These are phyloP conservation scores for Drosophila bifasciata DNA, from an alignment of 1,140 invertebrate genomes.

Conservation along the genomic window DNA sequence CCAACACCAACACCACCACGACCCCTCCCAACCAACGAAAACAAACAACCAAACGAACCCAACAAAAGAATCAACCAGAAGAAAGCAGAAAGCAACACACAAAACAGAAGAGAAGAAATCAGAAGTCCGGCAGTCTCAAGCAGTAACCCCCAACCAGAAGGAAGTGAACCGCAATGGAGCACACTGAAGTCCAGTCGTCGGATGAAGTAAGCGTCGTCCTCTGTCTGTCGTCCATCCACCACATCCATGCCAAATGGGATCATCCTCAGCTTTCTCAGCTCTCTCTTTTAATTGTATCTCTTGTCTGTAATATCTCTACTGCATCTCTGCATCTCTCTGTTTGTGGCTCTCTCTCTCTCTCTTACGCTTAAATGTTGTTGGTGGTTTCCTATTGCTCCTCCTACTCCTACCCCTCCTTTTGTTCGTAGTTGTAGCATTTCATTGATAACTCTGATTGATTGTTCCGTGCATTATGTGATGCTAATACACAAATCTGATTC, in stretches of 20 bases:
- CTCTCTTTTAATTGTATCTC: slow-evolving; percentile 30
- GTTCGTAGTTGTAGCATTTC: no score
- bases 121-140: no score
- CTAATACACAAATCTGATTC: not conserved
- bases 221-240: no score
- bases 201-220: slow-evolving; percentile 26
- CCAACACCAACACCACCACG: slow-evolving; percentile 29
- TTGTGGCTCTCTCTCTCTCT: slow-evolving; percentile 7
- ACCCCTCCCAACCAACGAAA: slow-evolving; percentile 18
- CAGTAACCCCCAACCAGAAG: not conserved
- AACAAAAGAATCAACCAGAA: slow-evolving; percentile 17
- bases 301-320: slow-evolving; percentile 34
- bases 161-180: not conserved
- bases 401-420: not conserved
- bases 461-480: no score
- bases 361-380: slow-evolving; percentile 32
- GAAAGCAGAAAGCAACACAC: slow-evolving; percentile 8
- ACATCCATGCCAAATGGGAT: not conserved
- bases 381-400: not conserved
- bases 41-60: slow-evolving; percentile 22
- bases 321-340: slow-evolving; percentile 5
- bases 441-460: no score
- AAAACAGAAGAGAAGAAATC: not conserved
- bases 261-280: slow-evolving; percentile 46
- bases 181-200: no score